Evolutionary conservation across 2,113 vertebrate species (phyloP).

Genomic region (Sus scrofa): T2T-Sscrofa CM000818.6:79213001-79213500

Average conservation of each 20-base stretch:
- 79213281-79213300: too few relatives aligned
- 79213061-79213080: slow-evolving; percentile 64
- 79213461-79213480: neutral
- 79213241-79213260: too few relatives aligned
- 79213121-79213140: neutral
- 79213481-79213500: slow-evolving; percentile 61
- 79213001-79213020: slow-evolving; percentile 87
- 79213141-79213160: slow-evolving; percentile 69
- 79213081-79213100: slow-evolving; percentile 39
- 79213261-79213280: too few relatives aligned
- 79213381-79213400: too few relatives aligned
- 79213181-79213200: slow-evolving; percentile 59
- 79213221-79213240: too few relatives aligned
- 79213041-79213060: slow-evolving; percentile 74
- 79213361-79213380: too few relatives aligned
- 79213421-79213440: too few relatives aligned
- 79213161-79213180: slow-evolving; percentile 64
- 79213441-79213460: too few relatives aligned
- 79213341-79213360: too few relatives aligned
- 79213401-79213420: too few relatives aligned
- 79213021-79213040: slow-evolving; percentile 85
- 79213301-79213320: too few relatives aligned
- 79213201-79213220: slow-evolving; percentile 49
- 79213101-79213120: slow-evolving; percentile 54
- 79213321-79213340: too few relatives aligned